Conservation (phyloP, 1,140 invertebrate species). For the Heliconius hermathena region DNA sequence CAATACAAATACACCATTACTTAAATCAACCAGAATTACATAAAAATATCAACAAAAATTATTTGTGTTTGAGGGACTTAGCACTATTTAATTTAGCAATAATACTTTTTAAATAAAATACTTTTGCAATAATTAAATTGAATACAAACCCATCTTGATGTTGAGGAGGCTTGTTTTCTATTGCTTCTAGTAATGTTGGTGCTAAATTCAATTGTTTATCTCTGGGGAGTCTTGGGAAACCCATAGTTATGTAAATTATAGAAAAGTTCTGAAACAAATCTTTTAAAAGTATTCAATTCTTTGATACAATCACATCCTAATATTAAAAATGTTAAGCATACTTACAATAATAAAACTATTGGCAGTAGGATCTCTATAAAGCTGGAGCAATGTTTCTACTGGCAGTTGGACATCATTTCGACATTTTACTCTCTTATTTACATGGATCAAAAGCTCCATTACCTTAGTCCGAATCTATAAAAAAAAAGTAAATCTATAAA, state of each 20-base stretch:
- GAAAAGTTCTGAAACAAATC: conserved; percentile 90
- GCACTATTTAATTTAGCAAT: neutral
- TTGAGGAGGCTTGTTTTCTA: conserved; percentile 90
- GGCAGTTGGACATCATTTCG: conserved; percentile 92
- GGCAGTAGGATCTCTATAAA: conserved; percentile 90
- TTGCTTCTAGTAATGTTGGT: conserved; percentile 88
- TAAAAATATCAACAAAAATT: too few species aligned
- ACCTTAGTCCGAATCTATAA: conserved; percentile 85
- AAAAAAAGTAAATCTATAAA: conserved; percentile 49
- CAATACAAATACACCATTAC: too few species aligned
- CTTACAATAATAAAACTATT: conserved; percentile 92
- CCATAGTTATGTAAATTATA: conserved; percentile 96
- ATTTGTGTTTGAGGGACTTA: neutral
- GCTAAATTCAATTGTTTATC: conserved; percentile 90
- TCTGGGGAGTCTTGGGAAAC: conserved; percentile 90
- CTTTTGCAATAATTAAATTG: conserved; percentile 19
- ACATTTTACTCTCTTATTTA: conserved; percentile 94
- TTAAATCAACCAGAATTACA: too few species aligned
- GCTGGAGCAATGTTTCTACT: conserved; percentile 90
- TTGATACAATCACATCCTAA: neutral
- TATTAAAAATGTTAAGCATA: conserved; percentile 35
- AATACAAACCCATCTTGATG: conserved; percentile 91
- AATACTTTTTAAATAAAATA: too few species aligned
- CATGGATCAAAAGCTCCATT: conserved; percentile 96
- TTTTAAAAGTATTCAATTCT: neutral